Percentiles rank a stretch among this genome's conserved stretches.
Evolutionary conservation across 2,888 invertebrate species (phyloP).

Genomic region (Brachyptera putata): DNA sequence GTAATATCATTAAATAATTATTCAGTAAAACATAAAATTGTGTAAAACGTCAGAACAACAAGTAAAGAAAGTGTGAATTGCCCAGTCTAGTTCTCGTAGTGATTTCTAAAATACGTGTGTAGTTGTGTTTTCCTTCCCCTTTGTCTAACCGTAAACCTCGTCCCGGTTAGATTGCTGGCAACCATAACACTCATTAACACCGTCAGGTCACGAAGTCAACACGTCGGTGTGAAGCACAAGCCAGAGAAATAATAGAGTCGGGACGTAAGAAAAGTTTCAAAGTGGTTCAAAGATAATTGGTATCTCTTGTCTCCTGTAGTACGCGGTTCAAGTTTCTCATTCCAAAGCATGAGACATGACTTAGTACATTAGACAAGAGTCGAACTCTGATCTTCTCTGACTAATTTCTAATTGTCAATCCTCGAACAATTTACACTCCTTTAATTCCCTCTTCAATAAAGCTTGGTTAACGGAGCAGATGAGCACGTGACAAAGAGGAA

Average conservation of each 20-base stretch:
- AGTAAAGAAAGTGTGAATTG: too few species aligned
- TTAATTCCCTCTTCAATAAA: too few species aligned
- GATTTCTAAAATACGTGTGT: too few species aligned
- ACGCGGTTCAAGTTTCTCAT: not conserved
- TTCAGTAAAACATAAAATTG: too few species aligned
- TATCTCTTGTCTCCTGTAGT: not conserved
- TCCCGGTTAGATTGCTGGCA: too few species aligned
- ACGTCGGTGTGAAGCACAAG: not conserved
- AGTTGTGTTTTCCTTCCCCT: too few species aligned
- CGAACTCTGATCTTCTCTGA: not conserved
- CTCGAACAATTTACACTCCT: not conserved
- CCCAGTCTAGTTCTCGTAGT: too few species aligned
- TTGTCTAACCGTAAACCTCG: too few species aligned
- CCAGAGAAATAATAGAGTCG: not conserved
- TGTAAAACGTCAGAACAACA: too few species aligned
- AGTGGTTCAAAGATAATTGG: not conserved
- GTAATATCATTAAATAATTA: too few species aligned
- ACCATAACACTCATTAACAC: not conserved
- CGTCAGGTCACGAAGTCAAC: not conserved
- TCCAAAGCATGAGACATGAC: not conserved
- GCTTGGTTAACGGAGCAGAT: too few species aligned
- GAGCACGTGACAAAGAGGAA: too few species aligned
- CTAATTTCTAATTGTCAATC: slow-evolving; percentile 30
- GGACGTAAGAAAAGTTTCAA: slow-evolving; percentile 1
- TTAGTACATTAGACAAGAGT: not conserved